Evolutionary conservation across 2,797 vertebrate species (phyloP).

Genomic region (Oreortyx pictus): DNA sequence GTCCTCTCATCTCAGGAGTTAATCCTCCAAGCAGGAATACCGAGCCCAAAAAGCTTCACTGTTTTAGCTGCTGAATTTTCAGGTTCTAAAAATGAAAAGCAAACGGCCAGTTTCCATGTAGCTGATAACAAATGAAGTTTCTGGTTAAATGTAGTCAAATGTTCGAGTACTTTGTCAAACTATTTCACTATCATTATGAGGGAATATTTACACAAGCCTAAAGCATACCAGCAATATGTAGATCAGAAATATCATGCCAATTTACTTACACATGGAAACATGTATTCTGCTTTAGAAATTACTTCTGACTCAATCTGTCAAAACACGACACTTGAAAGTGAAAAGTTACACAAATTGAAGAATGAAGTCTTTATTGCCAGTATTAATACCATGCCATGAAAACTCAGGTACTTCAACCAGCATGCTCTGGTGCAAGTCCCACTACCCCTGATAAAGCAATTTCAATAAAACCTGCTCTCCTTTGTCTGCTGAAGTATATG

Average conservation of each 20-base stretch:
- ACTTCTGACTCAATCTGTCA: slow-evolving; percentile 55
- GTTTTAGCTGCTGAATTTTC: background rate
- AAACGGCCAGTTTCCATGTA: background rate
- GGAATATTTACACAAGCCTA: background rate
- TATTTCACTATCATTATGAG: background rate
- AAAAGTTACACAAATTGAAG: background rate
- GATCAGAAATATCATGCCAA: background rate
- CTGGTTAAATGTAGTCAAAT: background rate
- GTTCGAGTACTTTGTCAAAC: background rate
- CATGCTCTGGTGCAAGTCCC: background rate
- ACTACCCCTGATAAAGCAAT: background rate
- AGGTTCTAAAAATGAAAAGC: background rate
- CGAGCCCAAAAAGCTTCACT: background rate
- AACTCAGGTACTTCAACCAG: background rate
- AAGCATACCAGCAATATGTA: background rate
- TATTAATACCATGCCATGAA: background rate
- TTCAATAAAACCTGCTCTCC: background rate
- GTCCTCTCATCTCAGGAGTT: background rate
- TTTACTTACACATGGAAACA: slow-evolving; percentile 45
- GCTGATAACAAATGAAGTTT: background rate
- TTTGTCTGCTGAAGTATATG: background rate
- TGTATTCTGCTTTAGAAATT: background rate
- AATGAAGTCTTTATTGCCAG: background rate
- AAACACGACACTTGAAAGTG: slow-evolving; percentile 47
- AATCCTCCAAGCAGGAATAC: background rate